A percentile compares a stretch with the other conserved stretches of the same genome.
These are phyloP conservation scores for Lycaena phlaeas DNA, from an alignment of 2,888 invertebrate species.

Conservation along the genomic window DNA sequence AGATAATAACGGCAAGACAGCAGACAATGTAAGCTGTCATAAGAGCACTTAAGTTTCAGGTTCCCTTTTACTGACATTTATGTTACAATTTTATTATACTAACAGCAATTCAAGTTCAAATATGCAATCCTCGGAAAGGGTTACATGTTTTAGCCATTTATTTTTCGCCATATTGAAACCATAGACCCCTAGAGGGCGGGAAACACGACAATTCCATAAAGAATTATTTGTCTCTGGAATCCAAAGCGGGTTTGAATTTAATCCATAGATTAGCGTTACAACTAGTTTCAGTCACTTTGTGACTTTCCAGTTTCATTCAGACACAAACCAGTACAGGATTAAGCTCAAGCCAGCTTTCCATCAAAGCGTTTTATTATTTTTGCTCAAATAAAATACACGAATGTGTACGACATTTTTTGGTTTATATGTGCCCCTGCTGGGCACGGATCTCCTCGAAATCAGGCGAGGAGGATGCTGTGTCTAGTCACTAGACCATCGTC, in stretches of 20 bases:
- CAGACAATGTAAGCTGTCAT: no score
- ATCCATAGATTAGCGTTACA: neutral
- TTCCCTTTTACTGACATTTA: no score
- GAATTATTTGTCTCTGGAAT: conserved; percentile 4
- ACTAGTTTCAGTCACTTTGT: neutral
- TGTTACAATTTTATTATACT: neutral
- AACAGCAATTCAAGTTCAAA: neutral
- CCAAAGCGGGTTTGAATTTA: neutral
- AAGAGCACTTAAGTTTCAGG: no score
- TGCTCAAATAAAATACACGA: neutral
- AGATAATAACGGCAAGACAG: no score
- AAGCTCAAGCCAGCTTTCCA: no score
- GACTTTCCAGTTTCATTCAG: neutral
- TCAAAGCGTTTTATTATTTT: neutral
- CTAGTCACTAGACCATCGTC: no score
- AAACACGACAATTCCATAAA: conserved; percentile 1
- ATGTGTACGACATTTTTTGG: neutral
- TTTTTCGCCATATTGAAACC: neutral
- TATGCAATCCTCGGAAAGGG: neutral
- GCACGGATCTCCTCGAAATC: no score
- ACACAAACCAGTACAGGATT: neutral
- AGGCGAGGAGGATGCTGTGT: no score
- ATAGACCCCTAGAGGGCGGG: neutral
- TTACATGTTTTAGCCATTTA: neutral
- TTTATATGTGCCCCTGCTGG: neutral